These are phyloP conservation scores for Acrobasis repandana DNA, from an alignment of 2,888 invertebrate genomes.

Conservation along the genomic window DNA sequence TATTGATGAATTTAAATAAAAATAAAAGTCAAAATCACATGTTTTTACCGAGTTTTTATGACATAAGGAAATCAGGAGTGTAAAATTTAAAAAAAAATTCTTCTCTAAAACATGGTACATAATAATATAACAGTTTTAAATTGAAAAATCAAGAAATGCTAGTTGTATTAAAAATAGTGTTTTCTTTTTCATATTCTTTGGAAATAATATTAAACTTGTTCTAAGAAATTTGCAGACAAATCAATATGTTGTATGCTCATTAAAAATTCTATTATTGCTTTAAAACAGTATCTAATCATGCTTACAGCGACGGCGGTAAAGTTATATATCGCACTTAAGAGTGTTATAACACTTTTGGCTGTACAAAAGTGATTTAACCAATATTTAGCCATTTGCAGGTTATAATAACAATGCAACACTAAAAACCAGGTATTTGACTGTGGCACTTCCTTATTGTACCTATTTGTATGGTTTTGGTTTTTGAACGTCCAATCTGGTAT, in stretches of 20 bases:
- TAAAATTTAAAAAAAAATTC: no score
- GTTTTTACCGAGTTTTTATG: no score
- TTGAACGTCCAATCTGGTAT: slow-evolving; percentile 26
- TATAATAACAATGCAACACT: slow-evolving; percentile 42
- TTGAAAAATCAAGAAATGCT: no score
- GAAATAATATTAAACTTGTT: not conserved
- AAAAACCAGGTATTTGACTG: slow-evolving; percentile 54
- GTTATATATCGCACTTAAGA: not conserved
- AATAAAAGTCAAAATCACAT: no score
- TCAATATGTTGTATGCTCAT: not conserved
- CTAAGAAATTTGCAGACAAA: not conserved
- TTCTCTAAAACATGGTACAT: no score
- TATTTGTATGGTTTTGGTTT: slow-evolving; percentile 27
- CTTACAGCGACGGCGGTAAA: slow-evolving; percentile 30
- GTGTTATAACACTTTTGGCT: slow-evolving; percentile 15
- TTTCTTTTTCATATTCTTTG: slow-evolving; percentile 19
- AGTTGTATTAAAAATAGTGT: not conserved
- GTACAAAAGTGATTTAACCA: slow-evolving; percentile 29
- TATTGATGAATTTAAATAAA: no score
- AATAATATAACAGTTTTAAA: no score
- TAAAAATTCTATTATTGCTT: slow-evolving; percentile 25
- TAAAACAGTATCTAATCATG: slow-evolving; percentile 24
- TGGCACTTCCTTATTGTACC: slow-evolving; percentile 41
- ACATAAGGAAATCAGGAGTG: no score
- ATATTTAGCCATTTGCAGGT: slow-evolving; percentile 46